Percentiles rank a stretch among this genome's conserved stretches.
Evolutionary conservation across 1,140 invertebrate genomes (phyloP).

Genomic region (Thrips palmi): DNA sequence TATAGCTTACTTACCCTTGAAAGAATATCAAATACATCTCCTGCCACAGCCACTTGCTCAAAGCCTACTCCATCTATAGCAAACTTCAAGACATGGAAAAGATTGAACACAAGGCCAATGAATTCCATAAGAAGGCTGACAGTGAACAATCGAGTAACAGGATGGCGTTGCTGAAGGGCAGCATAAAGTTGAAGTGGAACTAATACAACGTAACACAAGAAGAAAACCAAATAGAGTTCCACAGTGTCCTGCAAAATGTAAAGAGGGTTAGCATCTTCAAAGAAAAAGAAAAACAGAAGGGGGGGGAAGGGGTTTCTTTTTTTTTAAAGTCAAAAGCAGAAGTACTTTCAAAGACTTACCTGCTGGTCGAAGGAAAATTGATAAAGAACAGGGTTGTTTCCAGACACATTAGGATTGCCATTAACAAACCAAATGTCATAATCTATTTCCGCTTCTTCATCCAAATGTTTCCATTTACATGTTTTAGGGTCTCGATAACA

Average conservation of each 20-base stretch:
- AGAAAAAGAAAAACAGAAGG: conserved; percentile 11
- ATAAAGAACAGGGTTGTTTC: conserved; percentile 72
- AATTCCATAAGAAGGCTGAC: conserved; percentile 70
- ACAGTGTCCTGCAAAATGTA: conserved; percentile 66
- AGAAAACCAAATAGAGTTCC: conserved; percentile 79
- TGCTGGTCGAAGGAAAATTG: conserved; percentile 94
- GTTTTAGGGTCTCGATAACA: conserved; percentile 64
- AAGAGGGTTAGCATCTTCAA: too few species aligned
- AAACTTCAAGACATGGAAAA: conserved; percentile 78
- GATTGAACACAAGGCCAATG: conserved; percentile 64
- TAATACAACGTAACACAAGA: conserved; percentile 70
- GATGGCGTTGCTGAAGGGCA: conserved; percentile 66
- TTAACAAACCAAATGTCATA: conserved; percentile 96
- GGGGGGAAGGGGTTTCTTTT: not conserved
- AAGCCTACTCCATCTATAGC: conserved; percentile 75
- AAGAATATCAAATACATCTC: conserved; percentile 80
- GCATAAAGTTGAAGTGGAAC: conserved; percentile 81
- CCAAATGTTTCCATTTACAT: conserved; percentile 67
- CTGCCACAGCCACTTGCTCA: conserved; percentile 56
- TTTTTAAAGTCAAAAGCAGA: conserved; percentile 2
- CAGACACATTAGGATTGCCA: conserved; percentile 72
- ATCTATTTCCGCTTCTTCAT: conserved; percentile 35
- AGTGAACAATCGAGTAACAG: conserved; percentile 81
- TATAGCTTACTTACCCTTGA: conserved; percentile 47
- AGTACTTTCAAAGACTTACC: conserved; percentile 18